These are phyloP conservation scores for Drosophila pandora DNA, from an alignment of 1,140 invertebrate genomes.

Conservation along the genomic window DNA sequence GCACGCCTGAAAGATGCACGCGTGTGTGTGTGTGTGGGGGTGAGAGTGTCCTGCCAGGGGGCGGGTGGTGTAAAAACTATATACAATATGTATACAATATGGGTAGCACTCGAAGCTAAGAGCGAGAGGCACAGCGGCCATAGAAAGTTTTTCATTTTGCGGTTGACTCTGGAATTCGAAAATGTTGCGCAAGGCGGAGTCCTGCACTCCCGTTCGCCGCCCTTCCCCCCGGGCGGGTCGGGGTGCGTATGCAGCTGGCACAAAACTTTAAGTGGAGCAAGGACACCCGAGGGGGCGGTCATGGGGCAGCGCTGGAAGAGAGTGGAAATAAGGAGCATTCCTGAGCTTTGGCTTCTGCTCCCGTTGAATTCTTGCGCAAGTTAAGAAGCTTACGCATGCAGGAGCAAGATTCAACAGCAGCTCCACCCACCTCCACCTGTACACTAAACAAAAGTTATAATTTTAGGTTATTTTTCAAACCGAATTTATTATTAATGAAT, in stretches of 20 bases:
- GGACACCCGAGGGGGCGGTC: slow-evolving; percentile 42
- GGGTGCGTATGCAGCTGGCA: slow-evolving; percentile 68
- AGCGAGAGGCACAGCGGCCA: slow-evolving; percentile 50
- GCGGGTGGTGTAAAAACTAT: slow-evolving; percentile 35
- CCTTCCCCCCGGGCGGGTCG: slow-evolving; percentile 7
- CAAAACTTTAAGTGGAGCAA: slow-evolving; percentile 71
- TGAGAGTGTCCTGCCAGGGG: slow-evolving; percentile 38
- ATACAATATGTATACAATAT: slow-evolving; percentile 60
- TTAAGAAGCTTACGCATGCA: slow-evolving; percentile 74
- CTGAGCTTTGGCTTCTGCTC: slow-evolving; percentile 61
- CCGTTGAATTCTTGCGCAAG: slow-evolving; percentile 69
- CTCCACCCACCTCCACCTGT: slow-evolving; percentile 23
- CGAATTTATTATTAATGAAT: not conserved
- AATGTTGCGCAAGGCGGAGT: slow-evolving; percentile 73
- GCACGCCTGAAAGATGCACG: slow-evolving; percentile 70
- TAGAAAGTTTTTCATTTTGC: slow-evolving; percentile 78
- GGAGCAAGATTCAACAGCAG: slow-evolving; percentile 28
- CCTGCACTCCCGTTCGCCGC: slow-evolving; percentile 19
- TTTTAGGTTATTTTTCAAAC: not conserved
- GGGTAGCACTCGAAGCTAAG: slow-evolving; percentile 33
- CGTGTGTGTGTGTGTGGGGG: slow-evolving; percentile 40
- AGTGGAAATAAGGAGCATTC: slow-evolving; percentile 47
- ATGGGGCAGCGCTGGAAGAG: slow-evolving; percentile 7
- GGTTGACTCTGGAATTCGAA: slow-evolving; percentile 76
- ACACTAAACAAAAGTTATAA: slow-evolving; percentile 15